Evolutionary conservation across 2,797 vertebrate genomes (phyloP).

Genomic region (Dallia pectoralis): DNA sequence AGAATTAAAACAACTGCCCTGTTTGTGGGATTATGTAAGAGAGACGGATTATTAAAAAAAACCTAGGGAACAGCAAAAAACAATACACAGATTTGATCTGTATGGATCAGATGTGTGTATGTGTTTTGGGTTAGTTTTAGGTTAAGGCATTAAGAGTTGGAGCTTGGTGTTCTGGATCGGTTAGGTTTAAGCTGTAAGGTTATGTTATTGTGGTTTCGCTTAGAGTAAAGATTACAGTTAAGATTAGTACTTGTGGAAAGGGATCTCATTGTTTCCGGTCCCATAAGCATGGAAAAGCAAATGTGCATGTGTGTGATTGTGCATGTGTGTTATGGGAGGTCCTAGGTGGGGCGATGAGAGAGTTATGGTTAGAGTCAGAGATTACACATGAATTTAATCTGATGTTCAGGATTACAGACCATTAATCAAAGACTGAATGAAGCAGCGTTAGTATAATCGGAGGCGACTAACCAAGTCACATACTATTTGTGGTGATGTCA

Average conservation of each 20-base stretch:
- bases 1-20: conserved; percentile 7
- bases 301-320: conserved; percentile 16
- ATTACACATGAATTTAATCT: conserved; percentile 29
- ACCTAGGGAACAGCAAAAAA: conserved; percentile 9
- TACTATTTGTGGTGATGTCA: neutral
- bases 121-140: neutral
- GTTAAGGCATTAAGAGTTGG: no score
- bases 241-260: no score
- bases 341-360: conserved; percentile 24
- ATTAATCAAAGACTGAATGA: conserved; percentile 31
- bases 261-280: no score
- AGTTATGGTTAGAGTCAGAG: conserved; percentile 3
- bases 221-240: no score
- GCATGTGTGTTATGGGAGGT: neutral
- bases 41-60: conserved; percentile 23
- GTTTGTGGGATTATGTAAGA: conserved; percentile 3
- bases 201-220: no score
- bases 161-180: no score
- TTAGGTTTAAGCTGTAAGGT: no score
- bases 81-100: neutral
- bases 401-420: conserved; percentile 23
- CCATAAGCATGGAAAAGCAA: no score
- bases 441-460: neutral
- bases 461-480: neutral
- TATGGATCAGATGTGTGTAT: neutral